phyloP scores from a whole-genome alignment of 2,797 vertebrate species.

The Pogoniulus pusillus region DNA sequence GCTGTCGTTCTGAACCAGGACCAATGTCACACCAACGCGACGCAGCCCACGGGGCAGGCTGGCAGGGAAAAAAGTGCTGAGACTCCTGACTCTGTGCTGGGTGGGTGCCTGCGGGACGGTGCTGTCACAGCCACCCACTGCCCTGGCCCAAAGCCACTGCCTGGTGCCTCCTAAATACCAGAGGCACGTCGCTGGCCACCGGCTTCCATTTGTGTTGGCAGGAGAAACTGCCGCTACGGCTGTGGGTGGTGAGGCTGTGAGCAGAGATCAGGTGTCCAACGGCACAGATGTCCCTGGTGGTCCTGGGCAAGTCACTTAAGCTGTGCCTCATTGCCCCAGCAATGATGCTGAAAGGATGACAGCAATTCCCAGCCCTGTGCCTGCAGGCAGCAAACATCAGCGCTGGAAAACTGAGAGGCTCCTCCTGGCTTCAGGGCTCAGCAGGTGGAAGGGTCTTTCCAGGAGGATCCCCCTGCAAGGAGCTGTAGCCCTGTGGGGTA shows the following conservation, averaged over 20 bases:
- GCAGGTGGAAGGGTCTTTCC: accelerated
- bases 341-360: neutral
- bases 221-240: neutral
- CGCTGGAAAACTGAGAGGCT: neutral
- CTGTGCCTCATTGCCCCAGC: neutral
- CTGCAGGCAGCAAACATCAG: accelerated
- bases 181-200: accelerated
- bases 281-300: neutral
- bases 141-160: neutral
- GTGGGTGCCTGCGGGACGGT: accelerated
- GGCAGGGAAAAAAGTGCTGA: neutral
- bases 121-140: accelerated
- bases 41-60: neutral
- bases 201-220: accelerated
- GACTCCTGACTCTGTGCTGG: neutral
- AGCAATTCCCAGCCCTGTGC: neutral
- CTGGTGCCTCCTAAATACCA: neutral
- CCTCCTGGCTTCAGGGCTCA: neutral
- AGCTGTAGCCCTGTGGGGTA: neutral
- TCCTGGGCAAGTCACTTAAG: neutral
- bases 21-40: neutral
- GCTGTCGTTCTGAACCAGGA: neutral
- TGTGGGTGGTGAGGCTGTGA: neutral
- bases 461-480: neutral
- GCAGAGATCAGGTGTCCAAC: accelerated